Percentiles rank a stretch among this genome's conserved stretches.
Evolutionary conservation across 2,113 vertebrate species (phyloP).

Genomic region (Indri indri): DNA sequence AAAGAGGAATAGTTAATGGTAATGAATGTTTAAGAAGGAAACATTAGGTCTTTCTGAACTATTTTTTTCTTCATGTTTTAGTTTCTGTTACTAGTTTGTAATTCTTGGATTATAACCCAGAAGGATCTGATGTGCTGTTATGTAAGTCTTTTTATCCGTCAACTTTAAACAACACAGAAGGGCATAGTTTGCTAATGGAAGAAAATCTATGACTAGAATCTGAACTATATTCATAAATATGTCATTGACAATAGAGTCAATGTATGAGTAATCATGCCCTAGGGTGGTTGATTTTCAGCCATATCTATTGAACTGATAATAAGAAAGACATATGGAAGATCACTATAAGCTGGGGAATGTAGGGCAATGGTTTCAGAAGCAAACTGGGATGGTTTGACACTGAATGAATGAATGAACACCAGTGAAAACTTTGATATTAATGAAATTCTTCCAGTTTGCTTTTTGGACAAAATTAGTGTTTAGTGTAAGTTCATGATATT

Average conservation of each 20-base stretch:
- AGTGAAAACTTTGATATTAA: neutral
- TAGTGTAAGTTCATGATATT: neutral
- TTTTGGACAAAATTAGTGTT: neutral
- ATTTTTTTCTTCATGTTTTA: conserved; percentile 12
- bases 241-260: neutral
- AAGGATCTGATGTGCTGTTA: neutral
- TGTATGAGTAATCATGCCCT: neutral
- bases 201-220: neutral
- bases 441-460: neutral
- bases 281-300: neutral
- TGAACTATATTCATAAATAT: neutral
- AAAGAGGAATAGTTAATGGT: conserved; percentile 52
- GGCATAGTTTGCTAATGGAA: neutral
- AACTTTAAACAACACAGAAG: neutral
- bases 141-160: neutral
- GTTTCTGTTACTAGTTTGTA: neutral
- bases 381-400: neutral
- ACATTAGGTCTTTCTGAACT: conserved; percentile 2
- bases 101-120: neutral
- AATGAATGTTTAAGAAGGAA: conserved; percentile 66
- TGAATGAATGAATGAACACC: neutral
- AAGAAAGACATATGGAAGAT: neutral
- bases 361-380: neutral
- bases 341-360: neutral
- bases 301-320: neutral